Evolutionary conservation across 2,888 invertebrate genomes (phyloP).

Genomic region (Xylophagus ater): DNA sequence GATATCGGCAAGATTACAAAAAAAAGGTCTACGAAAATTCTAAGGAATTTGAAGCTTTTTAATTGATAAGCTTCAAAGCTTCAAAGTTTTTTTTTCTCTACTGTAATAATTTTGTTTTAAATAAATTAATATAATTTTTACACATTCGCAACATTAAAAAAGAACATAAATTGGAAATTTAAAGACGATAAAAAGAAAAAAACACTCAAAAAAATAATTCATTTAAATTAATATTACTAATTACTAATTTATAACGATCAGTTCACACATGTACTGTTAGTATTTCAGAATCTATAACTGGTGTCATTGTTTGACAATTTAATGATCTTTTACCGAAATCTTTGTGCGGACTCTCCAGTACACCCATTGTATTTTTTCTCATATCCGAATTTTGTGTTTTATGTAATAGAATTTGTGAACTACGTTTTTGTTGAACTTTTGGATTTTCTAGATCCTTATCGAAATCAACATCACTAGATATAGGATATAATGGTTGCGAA

Average conservation of each 20-base stretch:
- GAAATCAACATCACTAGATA: slow-evolving; percentile 33
- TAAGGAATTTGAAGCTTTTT: too few relatives aligned
- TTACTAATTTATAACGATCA: slow-evolving; percentile 14
- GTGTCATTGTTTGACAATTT: slow-evolving; percentile 41
- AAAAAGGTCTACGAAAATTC: too few relatives aligned
- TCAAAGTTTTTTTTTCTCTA: too few relatives aligned
- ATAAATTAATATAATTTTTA: too few relatives aligned
- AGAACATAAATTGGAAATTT: too few relatives aligned
- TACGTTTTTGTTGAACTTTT: slow-evolving; percentile 39
- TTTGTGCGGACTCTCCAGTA: slow-evolving; percentile 47
- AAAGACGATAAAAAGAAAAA: too few relatives aligned
- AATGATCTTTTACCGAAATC: slow-evolving; percentile 68
- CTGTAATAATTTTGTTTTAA: too few relatives aligned
- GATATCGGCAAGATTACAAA: too few relatives aligned
- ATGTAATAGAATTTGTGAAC: slow-evolving; percentile 58
- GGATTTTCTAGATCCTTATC: slow-evolving; percentile 34
- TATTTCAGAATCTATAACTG: slow-evolving; percentile 37
- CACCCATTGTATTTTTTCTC: slow-evolving; percentile 67
- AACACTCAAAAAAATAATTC: too few relatives aligned
- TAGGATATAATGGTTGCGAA: slow-evolving; percentile 37
- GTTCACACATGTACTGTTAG: slow-evolving; percentile 48
- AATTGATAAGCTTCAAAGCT: too few relatives aligned
- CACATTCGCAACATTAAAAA: slow-evolving; percentile 23
- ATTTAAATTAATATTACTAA: too few relatives aligned
- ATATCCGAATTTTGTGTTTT: slow-evolving; percentile 79